A percentile compares a stretch with the other conserved stretches of the same genome.
Evolutionary conservation across 2,797 vertebrate genomes (phyloP).

Genomic region (Cyclura pinguis): DNA sequence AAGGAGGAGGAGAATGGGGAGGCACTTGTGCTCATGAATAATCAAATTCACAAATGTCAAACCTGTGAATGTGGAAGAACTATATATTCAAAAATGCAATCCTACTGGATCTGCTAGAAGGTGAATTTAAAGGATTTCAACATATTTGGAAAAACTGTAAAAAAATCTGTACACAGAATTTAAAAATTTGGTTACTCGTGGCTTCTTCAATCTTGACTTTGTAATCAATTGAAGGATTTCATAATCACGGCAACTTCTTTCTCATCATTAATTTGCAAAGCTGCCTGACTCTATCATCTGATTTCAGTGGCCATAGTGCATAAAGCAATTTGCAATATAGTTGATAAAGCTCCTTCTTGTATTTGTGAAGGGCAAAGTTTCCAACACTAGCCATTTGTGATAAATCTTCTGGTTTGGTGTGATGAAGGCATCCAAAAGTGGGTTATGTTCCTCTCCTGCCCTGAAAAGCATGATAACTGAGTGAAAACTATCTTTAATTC

Average conservation of each 20-base stretch:
- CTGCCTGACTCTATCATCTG: not conserved
- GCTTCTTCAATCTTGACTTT: not conserved
- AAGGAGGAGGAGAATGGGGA: too few relatives aligned
- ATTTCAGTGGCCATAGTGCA: not conserved
- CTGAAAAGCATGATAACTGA: not conserved
- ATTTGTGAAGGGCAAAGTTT: not conserved
- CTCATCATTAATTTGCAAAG: not conserved
- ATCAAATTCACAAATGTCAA: too few relatives aligned
- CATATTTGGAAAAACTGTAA: not conserved
- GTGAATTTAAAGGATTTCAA: not conserved
- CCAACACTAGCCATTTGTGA: too few relatives aligned
- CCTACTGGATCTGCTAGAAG: not conserved
- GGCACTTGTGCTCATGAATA: too few relatives aligned
- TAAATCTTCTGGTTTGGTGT: too few relatives aligned
- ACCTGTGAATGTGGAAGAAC: too few relatives aligned
- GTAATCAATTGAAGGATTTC: not conserved
- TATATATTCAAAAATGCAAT: not conserved
- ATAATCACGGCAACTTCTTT: not conserved
- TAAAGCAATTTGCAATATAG: not conserved
- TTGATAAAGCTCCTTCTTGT: not conserved
- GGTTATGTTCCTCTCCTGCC: too few relatives aligned
- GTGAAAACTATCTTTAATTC: not conserved
- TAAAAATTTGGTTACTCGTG: not conserved
- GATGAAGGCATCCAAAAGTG: too few relatives aligned
- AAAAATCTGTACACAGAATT: not conserved